Evolutionary conservation across 2,797 vertebrate species (phyloP), one percentile per base, ranked within the genome.

Genomic region (Poeciliopsis infans): DNA sequence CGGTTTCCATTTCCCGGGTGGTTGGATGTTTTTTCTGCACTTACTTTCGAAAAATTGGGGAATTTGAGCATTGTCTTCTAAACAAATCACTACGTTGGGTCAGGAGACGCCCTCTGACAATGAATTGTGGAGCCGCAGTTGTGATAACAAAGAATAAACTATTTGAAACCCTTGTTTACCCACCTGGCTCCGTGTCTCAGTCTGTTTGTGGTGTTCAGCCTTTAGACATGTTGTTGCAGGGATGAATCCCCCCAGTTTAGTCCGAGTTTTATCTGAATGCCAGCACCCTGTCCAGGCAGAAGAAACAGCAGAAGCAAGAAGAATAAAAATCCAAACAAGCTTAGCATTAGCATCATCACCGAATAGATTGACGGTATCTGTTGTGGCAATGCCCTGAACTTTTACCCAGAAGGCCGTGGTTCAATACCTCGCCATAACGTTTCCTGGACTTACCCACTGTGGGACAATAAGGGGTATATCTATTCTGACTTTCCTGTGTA

Each of bases 1-100:
- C 77, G 79, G 82, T 77, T 91, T 94, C 87, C 92, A 81, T 93
- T 78, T 90, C 82, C 90, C 79, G 76, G 92, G 89, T 83, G 88
- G 84, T 86, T 77, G 91, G 91, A 93, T 77, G 83, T 93, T 95
- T 94, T 95, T 94, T 94, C 93, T 94, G 94, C 95, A 94, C 94
- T 95, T 95, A 94, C 94, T 95, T 95, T 95, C 94, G 93, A 89
- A 93, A 80, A 94, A 90, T 91, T 90, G 79, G 89, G 90, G 69
- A 85, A 93, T 93, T 94, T 93, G 88, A 91, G 90, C 85, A 85
- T 84, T 82, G 87, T 91, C 86, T 90, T 87, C 83, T 89, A 89
- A 89, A 84, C 51, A 82, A 89, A 91, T 84, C 84, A 90, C 82
- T 91, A 92, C 93, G 85, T 87, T 90, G 64, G 76, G 79, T 33